Base-by-base conservation (phyloP, 2,888 invertebrate genomes). In the Venusia cambrica region DNA sequence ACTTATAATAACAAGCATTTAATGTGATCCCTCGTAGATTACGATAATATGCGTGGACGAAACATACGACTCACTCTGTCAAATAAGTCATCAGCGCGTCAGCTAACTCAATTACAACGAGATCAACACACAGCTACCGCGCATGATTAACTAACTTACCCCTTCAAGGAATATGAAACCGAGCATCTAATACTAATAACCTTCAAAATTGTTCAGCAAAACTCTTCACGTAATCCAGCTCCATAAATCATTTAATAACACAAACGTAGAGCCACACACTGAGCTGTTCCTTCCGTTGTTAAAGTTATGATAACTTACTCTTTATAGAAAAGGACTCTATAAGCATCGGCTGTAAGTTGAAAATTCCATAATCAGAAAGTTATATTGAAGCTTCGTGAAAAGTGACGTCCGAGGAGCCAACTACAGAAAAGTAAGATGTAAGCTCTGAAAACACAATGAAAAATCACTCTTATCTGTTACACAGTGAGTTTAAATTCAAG, bases 221-320 rank as follows among this genome's bases (percentile, higher is more conserved):
- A 46, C 57, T 45, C 52, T 62, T 59, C 52, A 59, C 37, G 74
- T 79, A 79, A 85, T 85, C 80, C 83, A 73, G 70, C 66, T 72
- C 74, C 80, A 87, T 87, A 84, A 87, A 87, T 85, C 87, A 85
- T 85, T 84, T 85, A 84, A 85, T 87, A 85, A 84, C 85, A 81
- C 79, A 79, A 85, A 83, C 75, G 80, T 76, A 77, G 71, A 81
- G 79, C 80, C 83, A 79, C 84, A 83, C 83, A 78, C 79, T 76
- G 75, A 80, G 81, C 80, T 73, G 64, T 76, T 80, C 77, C 84
- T 85, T 85, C 84, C 87, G 81, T 72, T 69, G 57, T 64, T 54
- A 40, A 61, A 71, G 61, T 70, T 72, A 68, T 57, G 60, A 62
- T 59, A 48, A 48, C 12, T 19, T 5, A 15, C 17, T 11, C 5